phyloP scores from a whole-genome alignment of 1,140 invertebrate species.

The Drosophila repleta region DNA sequence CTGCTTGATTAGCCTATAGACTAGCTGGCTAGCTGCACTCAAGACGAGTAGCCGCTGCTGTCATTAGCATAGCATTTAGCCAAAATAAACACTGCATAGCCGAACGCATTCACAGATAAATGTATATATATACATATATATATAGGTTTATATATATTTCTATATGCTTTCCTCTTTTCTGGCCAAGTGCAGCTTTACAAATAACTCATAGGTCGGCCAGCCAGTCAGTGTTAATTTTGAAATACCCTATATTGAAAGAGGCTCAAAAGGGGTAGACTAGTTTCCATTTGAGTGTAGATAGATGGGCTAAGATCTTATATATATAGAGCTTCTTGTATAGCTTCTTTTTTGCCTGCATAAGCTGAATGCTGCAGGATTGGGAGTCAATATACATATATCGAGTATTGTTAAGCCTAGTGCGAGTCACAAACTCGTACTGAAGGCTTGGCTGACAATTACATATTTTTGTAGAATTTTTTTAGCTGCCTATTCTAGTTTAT shows the following conservation, averaged over 20 bases:
- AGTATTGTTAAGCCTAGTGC: no score
- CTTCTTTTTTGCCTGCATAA: not conserved
- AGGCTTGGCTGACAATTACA: no score
- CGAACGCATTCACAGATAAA: slow-evolving; percentile 15
- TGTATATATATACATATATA: no score
- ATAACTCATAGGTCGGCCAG: slow-evolving; percentile 27
- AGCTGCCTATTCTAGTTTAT: no score
- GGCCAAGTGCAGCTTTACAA: slow-evolving; percentile 28
- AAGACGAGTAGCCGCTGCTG: slow-evolving; percentile 39
- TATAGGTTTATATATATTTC: no score
- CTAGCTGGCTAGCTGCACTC: not conserved
- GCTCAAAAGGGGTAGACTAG: not conserved
- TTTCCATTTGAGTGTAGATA: no score
- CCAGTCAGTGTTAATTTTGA: slow-evolving; percentile 17
- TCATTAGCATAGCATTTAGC: slow-evolving; percentile 45
- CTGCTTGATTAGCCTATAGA: slow-evolving; percentile 25
- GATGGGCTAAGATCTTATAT: not conserved
- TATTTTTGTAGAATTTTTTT: no score
- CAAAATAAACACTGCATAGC: slow-evolving; percentile 32
- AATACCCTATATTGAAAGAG: not conserved
- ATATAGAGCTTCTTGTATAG: not conserved
- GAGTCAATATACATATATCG: no score
- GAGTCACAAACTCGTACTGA: no score
- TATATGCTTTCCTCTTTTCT: not conserved
- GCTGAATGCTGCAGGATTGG: no score